Base-by-base conservation (phyloP, 2,888 invertebrate genomes). In the Gasteruption jaculator region DNA sequence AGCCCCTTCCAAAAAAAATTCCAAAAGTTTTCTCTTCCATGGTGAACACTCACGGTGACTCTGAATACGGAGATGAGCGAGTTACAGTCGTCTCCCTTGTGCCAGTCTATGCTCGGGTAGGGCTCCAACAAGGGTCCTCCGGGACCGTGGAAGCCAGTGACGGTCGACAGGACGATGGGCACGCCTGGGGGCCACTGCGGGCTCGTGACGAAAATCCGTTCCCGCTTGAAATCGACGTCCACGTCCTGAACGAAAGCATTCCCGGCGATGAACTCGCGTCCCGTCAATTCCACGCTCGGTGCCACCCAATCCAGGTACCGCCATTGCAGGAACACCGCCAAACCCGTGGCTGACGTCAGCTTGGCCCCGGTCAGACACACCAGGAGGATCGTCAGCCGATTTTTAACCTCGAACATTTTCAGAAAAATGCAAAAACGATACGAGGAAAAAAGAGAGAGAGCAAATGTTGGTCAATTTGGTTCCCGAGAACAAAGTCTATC, bases 91-190 rank as follows among this genome's bases (percentile, higher is more conserved):
- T 56, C 45, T 8, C 55, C 44, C 16, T 42, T 51, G 47, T 67
- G 65, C 71, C 71, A 71, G 36, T 53, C 48, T 62, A 61, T 69
- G 48, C 65, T 58, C 3, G 71, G 71, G 49, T 71, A 72, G 1
- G 71, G 71, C 4, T 55, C 42, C 24, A 72, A 57, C 32, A 67
- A 46, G 29, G 62, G 69, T 14, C 71, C 70, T 18, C 68, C 69
- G 2, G 49, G 49, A 15, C 63, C 68, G 4, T 47, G 41, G 18
- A 37, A 26, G 25, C 55, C 50, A 31, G 68, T 64, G 35, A 71
- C 50, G 43, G 62, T 43, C 19, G 69, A 68, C 43, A 71, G 54
- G 12, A 63, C 60, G 51, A 71, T 61, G 34, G 71, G 71, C 12
- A 64, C 62, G 39, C 71, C 71, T 2, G 61, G 52, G 25, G 65